Conservation (phyloP, 2,888 invertebrate species). For the Coleophora flavipennella region DNA sequence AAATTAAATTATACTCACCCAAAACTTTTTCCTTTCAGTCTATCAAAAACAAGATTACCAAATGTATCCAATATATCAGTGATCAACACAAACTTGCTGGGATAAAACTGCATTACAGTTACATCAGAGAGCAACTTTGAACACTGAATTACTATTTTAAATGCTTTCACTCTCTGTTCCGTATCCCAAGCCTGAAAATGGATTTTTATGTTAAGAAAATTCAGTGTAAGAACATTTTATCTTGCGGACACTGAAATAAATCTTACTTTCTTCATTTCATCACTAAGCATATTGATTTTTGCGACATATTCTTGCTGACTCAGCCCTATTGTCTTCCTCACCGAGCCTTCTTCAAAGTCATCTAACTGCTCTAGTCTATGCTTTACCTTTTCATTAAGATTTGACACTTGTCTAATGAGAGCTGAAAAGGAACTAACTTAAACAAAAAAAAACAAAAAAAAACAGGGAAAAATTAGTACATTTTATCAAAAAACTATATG, state of each 20-base stretch:
- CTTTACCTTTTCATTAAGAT: constrained; percentile 89
- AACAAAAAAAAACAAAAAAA: constrained; percentile 37
- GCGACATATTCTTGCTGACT: constrained; percentile 94
- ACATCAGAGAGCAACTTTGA: constrained; percentile 93
- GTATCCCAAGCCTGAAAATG: constrained; percentile 88
- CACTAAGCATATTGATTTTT: constrained; percentile 91
- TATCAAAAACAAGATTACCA: constrained; percentile 89
- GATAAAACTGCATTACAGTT: constrained; percentile 94
- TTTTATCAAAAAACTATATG: constrained; percentile 2
- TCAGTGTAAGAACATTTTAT: neutral
- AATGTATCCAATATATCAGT: constrained; percentile 97
- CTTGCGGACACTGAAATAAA: neutral
- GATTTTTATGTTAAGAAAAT: neutral
- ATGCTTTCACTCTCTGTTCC: constrained; percentile 94
- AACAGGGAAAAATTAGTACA: constrained; percentile 15
- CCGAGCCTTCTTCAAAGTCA: constrained; percentile 91
- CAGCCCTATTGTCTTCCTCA: constrained; percentile 89
- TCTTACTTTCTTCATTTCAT: constrained; percentile 81
- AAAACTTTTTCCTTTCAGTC: constrained; percentile 81
- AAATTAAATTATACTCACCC: constrained; percentile 34
- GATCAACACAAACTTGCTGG: constrained; percentile 96
- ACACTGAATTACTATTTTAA: constrained; percentile 98
- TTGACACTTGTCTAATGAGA: constrained; percentile 85
- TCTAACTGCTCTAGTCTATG: constrained; percentile 94
- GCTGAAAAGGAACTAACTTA: constrained; percentile 75